Evolutionary conservation across 1,140 invertebrate genomes (phyloP).

Genomic region (Pantala flavescens): DNA sequence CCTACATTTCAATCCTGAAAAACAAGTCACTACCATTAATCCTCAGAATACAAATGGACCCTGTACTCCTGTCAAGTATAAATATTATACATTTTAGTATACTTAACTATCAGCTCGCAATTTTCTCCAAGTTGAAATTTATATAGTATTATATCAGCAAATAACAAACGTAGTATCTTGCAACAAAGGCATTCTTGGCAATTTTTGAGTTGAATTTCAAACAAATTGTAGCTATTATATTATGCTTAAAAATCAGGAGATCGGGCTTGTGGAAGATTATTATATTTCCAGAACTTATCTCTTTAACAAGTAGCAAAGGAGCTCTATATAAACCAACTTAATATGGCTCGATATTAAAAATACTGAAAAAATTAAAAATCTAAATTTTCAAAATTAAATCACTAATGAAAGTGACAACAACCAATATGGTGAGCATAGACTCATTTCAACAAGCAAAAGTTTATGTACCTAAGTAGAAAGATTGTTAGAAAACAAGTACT

Average conservation of each 20-base stretch:
- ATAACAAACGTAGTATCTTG: background rate
- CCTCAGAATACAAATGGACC: slow-evolving; percentile 13
- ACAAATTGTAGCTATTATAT: background rate
- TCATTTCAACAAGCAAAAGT: too few relatives aligned
- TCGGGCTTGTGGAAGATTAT: background rate
- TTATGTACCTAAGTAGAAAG: too few relatives aligned
- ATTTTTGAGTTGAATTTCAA: background rate
- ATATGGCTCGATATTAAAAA: too few relatives aligned
- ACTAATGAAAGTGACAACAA: too few relatives aligned
- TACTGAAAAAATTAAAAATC: too few relatives aligned
- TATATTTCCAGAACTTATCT: background rate
- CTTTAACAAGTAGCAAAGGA: too few relatives aligned
- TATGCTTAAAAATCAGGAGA: background rate
- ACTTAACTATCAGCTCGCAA: background rate
- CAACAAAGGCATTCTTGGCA: slow-evolving; percentile 8
- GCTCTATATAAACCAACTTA: too few relatives aligned
- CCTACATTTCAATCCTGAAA: slow-evolving; percentile 11
- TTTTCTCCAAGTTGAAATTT: background rate
- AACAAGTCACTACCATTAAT: slow-evolving; percentile 2
- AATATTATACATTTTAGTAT: slow-evolving; percentile 3
- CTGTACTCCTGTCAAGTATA: slow-evolving; percentile 17
- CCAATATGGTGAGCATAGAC: too few relatives aligned
- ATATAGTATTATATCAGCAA: background rate
- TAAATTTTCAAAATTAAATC: too few relatives aligned
- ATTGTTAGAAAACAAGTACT: too few relatives aligned